Evolutionary conservation across 2,888 invertebrate genomes (phyloP).

Genomic region (Sarcophaga subvicina): DNA sequence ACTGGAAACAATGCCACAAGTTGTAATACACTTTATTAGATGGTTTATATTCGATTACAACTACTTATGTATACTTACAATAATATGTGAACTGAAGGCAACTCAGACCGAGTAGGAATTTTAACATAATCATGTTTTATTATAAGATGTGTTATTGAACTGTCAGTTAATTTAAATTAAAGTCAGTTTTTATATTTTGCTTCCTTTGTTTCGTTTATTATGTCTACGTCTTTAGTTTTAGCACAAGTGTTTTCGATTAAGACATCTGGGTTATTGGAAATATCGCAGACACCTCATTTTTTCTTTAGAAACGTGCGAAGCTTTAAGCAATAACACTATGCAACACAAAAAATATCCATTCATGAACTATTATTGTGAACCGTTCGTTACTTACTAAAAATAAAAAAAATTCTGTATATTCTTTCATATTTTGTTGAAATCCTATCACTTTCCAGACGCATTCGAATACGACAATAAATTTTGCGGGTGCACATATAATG

Average conservation of each 20-base stretch:
- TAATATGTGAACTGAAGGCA: not conserved
- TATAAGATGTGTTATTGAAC: not conserved
- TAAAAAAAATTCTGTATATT: not conserved
- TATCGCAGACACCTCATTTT: too few species aligned
- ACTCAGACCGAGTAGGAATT: conserved; percentile 10
- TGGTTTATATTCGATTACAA: not conserved
- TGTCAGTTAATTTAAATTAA: not conserved
- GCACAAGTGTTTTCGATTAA: too few species aligned
- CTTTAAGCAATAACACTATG: too few species aligned
- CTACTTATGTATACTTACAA: conserved; percentile 21
- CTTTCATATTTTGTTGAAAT: too few species aligned
- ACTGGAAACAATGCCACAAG: conserved; percentile 2
- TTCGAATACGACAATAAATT: too few species aligned
- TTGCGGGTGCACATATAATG: too few species aligned
- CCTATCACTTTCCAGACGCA: too few species aligned
- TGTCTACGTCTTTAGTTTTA: not conserved
- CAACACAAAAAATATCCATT: too few species aligned
- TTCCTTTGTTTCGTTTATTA: not conserved
- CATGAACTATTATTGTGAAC: not conserved
- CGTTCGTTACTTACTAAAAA: conserved; percentile 12
- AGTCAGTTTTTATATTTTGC: not conserved
- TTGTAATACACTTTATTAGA: not conserved
- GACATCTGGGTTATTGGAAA: too few species aligned
- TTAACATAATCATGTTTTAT: conserved; percentile 17
- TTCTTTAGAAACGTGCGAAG: too few species aligned